Base-by-base conservation (phyloP, 2,888 invertebrate species). In the Apodemia zela region DNA sequence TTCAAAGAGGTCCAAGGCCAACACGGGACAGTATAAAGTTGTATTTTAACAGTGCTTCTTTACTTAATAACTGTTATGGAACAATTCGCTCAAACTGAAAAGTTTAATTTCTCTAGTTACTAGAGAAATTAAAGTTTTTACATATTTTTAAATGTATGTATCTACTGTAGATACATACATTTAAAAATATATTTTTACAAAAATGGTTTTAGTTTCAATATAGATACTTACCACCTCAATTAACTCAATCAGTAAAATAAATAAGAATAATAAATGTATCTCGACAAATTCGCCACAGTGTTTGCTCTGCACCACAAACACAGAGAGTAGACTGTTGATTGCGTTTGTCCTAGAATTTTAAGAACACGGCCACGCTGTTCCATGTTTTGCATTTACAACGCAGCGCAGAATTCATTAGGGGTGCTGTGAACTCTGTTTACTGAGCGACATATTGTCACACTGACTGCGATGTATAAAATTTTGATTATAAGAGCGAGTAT, bases 301-400 rank as follows among this genome's bases (percentile, higher is more conserved):
- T 25, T 21, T 54, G 25, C 11, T 29, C 67, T 62, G 60, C 51
- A 25, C 67, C 67, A 63, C 57, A 59, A 18, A 29, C 35, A 47
- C 62, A 66, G 61, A 57, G 69, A 69, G 74, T 67, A 70, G 73
- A 68, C 74, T 73, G 77, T 77, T 82, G 82, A 84, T 82, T 82
- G 79, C 80, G 75, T 81, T 78, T 76, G 78, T 75, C 72, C 72
- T 73, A 71, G 78, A 79, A 78, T 82, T 83, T 81, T 79, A 80
- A 82, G 80, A 77, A 75, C 74, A 71, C 73, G 73, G 71, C 71
- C 73, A 67, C 69, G 72, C 72, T 72, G 72, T 70, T 73, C 69
- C 73, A 70, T 73, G 74, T 73, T 75, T 74, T 73, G 75, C 75
- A 75, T 77, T 77, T 73, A 73, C 74, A 74, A 73, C 69, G 65